Base-by-base conservation (phyloP, 1,140 invertebrate species). In the Metopolophium dirhodum region DNA sequence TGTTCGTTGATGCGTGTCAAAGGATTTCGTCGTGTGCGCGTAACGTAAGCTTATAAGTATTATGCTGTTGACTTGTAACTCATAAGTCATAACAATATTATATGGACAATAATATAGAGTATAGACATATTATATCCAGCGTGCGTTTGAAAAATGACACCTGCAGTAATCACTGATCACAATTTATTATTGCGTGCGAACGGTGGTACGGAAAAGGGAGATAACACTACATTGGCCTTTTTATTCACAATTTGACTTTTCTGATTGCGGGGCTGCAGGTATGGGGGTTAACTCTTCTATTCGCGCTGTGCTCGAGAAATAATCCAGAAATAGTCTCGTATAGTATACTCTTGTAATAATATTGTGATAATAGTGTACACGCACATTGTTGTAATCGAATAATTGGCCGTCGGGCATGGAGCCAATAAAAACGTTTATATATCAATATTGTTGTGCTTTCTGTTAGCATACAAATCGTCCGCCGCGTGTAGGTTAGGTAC, bases 381-480 rank as follows among this genome's bases (percentile, higher is more conserved):
- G 22, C 82, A 83, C 82, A 83, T 41, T 41, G 3, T 37, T 83
- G 82, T 83, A 83, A 83, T 41, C 82, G 82, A 83, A 83, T 83
- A 83, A 83, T 83, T 83, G 82, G 82, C 37, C 22, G 37, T 23
- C 82, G 82, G 82, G 35, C 82, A 23, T 1, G 82, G 18, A 83
- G 82, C 35, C 82, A 41, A 83, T 83, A 83, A 83, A 83, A 83
- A 83, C 37, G 82, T 83, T 83, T 83, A 30, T 30, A 68, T n/a
- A 68, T 68, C 14, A 68, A 68, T 68, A 61, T 57, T 57, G 11
- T 77, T 57, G 14, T 77, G 61, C 11, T 77, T n/a, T 77, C 61
- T 77, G 61, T n/a, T 30, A 77, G 30, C n/a, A 35, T 77, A 77
- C 61, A n/a, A 68, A 77, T 77, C 61, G 61, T 77, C 14, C 30